Conservation (phyloP, 2,888 invertebrate species). For the Ennomos erosarius region DNA sequence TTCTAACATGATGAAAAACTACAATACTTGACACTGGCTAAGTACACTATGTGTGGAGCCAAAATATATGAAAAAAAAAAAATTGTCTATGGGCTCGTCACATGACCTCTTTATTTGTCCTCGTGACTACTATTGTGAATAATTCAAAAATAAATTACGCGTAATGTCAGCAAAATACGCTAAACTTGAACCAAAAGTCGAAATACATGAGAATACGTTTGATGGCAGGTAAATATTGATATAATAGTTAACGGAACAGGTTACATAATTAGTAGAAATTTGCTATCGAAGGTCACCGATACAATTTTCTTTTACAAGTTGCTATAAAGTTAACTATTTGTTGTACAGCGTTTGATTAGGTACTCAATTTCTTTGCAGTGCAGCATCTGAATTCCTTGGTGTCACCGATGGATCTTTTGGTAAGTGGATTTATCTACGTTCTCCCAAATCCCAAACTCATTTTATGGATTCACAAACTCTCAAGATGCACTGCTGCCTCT, state of each 20-base stretch:
- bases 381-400: constrained; percentile 73
- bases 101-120: constrained; percentile 90
- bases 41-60: too few species aligned
- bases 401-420: constrained; percentile 75
- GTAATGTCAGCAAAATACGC: constrained; percentile 63
- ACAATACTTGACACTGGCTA: too few species aligned
- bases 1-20: too few species aligned
- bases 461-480: too few species aligned
- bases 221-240: constrained; percentile 84
- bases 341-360: constrained; percentile 44
- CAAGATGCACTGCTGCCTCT: too few species aligned
- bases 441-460: too few species aligned
- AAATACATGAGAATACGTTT: constrained; percentile 85
- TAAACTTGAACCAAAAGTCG: constrained; percentile 82
- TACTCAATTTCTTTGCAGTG: constrained; percentile 69
- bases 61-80: too few species aligned
- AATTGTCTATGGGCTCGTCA: constrained; percentile 81
- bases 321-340: constrained; percentile 58
- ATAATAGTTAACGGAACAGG: constrained; percentile 44
- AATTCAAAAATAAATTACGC: constrained; percentile 87
- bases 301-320: constrained; percentile 60
- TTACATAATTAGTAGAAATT: constrained; percentile 71
- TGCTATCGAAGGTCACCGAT: constrained; percentile 74
- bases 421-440: constrained; percentile 47
- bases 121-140: constrained; percentile 89